A percentile compares a stretch with the other conserved stretches of the same genome.
These are phyloP conservation scores for Eupeodes luniger DNA, from an alignment of 2,888 invertebrate genomes.

Conservation along the genomic window DNA sequence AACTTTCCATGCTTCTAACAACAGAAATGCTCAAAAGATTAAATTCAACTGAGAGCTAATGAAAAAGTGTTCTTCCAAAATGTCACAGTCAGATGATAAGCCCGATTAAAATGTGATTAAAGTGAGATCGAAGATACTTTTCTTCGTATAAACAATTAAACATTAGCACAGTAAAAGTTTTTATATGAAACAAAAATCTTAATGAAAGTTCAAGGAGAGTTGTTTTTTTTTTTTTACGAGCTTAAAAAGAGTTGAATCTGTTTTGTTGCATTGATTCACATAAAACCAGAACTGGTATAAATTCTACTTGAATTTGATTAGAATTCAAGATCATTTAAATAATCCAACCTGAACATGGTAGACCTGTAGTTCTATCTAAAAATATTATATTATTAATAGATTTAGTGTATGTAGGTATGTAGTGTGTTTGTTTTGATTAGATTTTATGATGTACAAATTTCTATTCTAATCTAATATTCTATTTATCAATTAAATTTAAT, in stretches of 20 bases:
- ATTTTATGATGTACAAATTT: too few relatives aligned
- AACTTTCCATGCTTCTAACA: slow-evolving; percentile 51
- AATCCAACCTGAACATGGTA: too few relatives aligned
- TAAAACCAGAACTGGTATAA: too few relatives aligned
- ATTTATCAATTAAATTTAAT: too few relatives aligned
- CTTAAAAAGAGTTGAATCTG: neutral
- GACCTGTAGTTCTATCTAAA: too few relatives aligned
- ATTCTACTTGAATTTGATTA: too few relatives aligned
- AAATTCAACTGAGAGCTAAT: neutral
- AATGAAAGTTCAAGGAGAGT: slow-evolving; percentile 7
- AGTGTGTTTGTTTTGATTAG: too few relatives aligned
- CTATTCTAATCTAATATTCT: too few relatives aligned
- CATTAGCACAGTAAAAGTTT: neutral
- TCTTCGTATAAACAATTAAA: neutral
- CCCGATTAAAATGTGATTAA: slow-evolving; percentile 7
- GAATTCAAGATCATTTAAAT: too few relatives aligned
- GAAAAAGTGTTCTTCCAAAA: neutral
- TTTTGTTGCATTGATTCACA: neutral
- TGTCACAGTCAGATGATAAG: slow-evolving; percentile 28
- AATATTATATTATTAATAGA: too few relatives aligned
- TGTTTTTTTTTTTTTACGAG: neutral
- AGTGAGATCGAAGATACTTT: neutral
- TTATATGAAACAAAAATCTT: neutral
- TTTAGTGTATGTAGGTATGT: too few relatives aligned
- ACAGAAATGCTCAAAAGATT: neutral